Conservation (phyloP, 2,113 vertebrate genomes). For the Oreochromis spilurus region DNA sequence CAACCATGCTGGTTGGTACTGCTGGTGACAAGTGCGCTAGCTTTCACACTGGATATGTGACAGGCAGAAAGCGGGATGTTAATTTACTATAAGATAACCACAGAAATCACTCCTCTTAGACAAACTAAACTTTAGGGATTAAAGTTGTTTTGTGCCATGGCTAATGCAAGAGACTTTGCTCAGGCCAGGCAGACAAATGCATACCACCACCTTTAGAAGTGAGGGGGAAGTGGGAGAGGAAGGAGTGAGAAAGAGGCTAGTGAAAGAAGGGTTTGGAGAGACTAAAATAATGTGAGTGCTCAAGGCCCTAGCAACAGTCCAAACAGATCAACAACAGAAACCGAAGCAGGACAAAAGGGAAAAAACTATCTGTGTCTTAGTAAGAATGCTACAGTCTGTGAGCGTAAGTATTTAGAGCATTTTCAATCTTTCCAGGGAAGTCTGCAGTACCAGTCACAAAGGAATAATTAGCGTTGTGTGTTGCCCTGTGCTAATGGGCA, state of each 20-base stretch:
- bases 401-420: background rate
- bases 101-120: slow-evolving; percentile 33
- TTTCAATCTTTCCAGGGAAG: background rate
- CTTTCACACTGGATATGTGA: slow-evolving; percentile 20
- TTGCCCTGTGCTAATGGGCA: slow-evolving; percentile 23
- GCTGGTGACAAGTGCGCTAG: slow-evolving; percentile 12
- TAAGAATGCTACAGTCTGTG: background rate
- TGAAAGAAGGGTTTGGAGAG: slow-evolving; percentile 20
- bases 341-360: background rate
- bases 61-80: background rate
- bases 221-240: slow-evolving; percentile 30
- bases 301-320: slow-evolving; percentile 68
- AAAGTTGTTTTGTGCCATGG: slow-evolving; percentile 2
- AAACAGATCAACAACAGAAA: slow-evolving; percentile 64
- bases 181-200: slow-evolving; percentile 44
- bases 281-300: slow-evolving; percentile 33
- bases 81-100: slow-evolving; percentile 52
- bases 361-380: background rate
- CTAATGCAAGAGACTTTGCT: background rate
- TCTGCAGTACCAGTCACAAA: background rate
- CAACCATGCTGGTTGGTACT: slow-evolving; percentile 23
- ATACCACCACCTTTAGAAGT: slow-evolving; percentile 13
- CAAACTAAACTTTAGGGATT: slow-evolving; percentile 46
- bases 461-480: slow-evolving; percentile 13
- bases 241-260: slow-evolving; percentile 28